A percentile compares a stretch with the other conserved stretches of the same genome.
phyloP scores from a whole-genome alignment of 2,888 invertebrate species.

The Caenorhabditis sinica region DNA sequence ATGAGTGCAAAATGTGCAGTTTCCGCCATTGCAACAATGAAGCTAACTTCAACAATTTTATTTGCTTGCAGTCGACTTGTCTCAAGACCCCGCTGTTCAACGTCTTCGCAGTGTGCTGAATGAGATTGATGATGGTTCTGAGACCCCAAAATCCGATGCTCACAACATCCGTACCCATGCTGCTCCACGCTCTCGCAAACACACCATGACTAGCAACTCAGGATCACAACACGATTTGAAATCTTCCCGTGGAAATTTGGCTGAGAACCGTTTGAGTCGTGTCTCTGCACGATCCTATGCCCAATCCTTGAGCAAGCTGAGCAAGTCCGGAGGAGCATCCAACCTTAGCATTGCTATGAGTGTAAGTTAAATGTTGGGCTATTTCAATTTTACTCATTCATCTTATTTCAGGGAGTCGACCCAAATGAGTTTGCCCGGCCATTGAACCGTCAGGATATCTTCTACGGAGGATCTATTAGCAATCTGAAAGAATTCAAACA shows the following conservation, averaged over 20 bases:
- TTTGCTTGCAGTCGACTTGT: constrained; percentile 43
- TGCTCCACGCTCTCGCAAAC: constrained; percentile 65
- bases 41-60: constrained; percentile 7
- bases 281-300: constrained; percentile 79
- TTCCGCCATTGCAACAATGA: constrained; percentile 11
- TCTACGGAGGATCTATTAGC: constrained; percentile 95
- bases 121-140: constrained; percentile 69
- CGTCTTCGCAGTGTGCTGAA: constrained; percentile 72
- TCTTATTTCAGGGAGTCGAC: constrained; percentile 78
- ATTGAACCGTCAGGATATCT: constrained; percentile 90
- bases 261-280: constrained; percentile 60
- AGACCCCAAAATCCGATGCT: constrained; percentile 54
- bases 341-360: constrained; percentile 80
- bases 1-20: not conserved
- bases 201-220: constrained; percentile 75
- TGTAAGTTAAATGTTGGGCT: constrained; percentile 57
- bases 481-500: constrained; percentile 91
- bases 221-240: constrained; percentile 75
- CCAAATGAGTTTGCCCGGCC: constrained; percentile 81
- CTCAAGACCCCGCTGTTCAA: constrained; percentile 67
- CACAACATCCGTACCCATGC: constrained; percentile 48
- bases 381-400: not conserved
- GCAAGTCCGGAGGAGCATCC: constrained; percentile 76
- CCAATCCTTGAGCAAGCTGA: constrained; percentile 80
- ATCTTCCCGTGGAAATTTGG: constrained; percentile 72